Conservation (phyloP, 1,140 invertebrate genomes). For the Nasonia longicornis region DNA sequence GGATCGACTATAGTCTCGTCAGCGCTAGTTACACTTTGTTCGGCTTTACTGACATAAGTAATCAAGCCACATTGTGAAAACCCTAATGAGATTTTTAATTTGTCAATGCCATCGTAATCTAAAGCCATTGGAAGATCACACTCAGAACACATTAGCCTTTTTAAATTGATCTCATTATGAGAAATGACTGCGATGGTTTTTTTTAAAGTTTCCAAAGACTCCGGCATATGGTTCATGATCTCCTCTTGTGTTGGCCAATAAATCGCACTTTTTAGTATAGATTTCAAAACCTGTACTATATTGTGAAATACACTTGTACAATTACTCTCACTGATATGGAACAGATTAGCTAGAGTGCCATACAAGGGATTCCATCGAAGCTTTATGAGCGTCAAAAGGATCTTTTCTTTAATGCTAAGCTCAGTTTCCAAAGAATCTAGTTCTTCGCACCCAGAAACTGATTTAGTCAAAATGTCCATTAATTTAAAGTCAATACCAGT, state of each 20-base stretch:
- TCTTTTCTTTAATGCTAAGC: not conserved
- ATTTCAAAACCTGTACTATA: not conserved
- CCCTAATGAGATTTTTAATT: conserved; percentile 20
- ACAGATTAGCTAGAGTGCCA: not conserved
- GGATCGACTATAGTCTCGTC: not conserved
- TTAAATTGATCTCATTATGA: not conserved
- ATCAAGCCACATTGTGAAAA: conserved; percentile 14
- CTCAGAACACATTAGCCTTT: not conserved
- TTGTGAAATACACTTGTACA: not conserved
- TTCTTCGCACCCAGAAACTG: not conserved
- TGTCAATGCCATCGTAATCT: not conserved
- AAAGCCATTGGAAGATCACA: not conserved
- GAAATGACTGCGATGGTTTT: not conserved
- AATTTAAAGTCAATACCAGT: not conserved
- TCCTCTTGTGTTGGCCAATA: conserved; percentile 17
- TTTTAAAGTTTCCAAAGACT: not conserved
- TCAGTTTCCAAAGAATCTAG: not conserved
- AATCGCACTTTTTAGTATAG: conserved; percentile 15
- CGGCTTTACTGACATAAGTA: not conserved
- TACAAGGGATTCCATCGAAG: conserved; percentile 3
- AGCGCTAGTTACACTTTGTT: not conserved
- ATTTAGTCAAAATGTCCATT: not conserved
- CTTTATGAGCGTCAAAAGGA: not conserved
- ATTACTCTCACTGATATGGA: not conserved
- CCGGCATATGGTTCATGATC: not conserved